Evolutionary conservation across 2,888 invertebrate genomes (phyloP).

Genomic region (Temnothorax rugatulus): DNA sequence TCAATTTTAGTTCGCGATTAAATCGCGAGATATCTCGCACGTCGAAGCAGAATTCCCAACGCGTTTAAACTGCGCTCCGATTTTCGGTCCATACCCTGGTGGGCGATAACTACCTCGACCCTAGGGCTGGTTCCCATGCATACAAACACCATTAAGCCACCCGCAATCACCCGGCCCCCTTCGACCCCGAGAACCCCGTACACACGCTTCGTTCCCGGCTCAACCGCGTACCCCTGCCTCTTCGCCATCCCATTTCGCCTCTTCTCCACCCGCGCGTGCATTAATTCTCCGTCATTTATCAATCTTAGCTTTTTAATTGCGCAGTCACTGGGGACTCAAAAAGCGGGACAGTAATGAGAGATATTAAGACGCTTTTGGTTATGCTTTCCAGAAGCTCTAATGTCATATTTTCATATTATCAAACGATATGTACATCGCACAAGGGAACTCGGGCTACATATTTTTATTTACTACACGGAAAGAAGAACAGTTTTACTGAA

Average conservation of each 20-base stretch:
- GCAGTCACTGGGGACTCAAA: constrained; percentile 78
- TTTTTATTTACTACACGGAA: neutral
- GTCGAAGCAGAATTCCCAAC: constrained; percentile 75
- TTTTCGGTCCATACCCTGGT: constrained; percentile 69
- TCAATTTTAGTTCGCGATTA: constrained; percentile 20
- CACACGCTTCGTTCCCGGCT: constrained; percentile 70
- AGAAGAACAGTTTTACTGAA: too few relatives aligned
- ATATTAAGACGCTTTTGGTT: constrained; percentile 82
- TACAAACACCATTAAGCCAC: constrained; percentile 85
- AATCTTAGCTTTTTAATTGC: constrained; percentile 86
- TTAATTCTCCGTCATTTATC: constrained; percentile 85
- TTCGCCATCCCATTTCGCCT: constrained; percentile 56
- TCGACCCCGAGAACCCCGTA: constrained; percentile 71
- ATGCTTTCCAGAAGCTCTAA: constrained; percentile 74
- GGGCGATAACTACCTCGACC: constrained; percentile 76
- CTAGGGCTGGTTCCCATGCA: constrained; percentile 81
- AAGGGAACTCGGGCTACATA: neutral
- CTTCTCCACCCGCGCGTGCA: constrained; percentile 73
- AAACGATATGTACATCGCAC: neutral
- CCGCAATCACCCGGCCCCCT: constrained; percentile 88
- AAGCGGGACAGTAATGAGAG: constrained; percentile 81
- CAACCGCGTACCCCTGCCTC: constrained; percentile 57
- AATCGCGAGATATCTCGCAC: constrained; percentile 30
- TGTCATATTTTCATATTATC: constrained; percentile 77
- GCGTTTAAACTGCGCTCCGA: constrained; percentile 64